phyloP scores from a whole-genome alignment of 2,113 vertebrate species.

The Propithecus coquereli region DNA sequence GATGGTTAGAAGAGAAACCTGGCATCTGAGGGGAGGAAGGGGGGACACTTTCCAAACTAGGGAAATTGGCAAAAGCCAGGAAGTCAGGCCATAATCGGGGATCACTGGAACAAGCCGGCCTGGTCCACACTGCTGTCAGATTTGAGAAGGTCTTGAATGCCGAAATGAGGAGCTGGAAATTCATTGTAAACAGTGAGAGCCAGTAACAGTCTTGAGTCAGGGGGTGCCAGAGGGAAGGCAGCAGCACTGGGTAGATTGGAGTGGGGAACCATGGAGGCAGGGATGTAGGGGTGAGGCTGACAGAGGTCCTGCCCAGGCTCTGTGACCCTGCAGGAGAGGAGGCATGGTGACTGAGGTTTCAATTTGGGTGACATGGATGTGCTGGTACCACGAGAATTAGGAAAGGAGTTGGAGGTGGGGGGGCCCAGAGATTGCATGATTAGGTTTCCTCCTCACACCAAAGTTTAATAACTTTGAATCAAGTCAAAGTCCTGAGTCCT shows the following conservation, averaged over 20 bases:
- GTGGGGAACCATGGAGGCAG: neutral
- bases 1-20: neutral
- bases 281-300: neutral
- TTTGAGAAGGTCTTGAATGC: neutral
- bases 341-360: neutral
- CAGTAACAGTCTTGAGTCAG: neutral
- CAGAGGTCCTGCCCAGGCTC: neutral
- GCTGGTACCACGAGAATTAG: neutral
- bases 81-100: neutral
- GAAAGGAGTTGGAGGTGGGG: neutral
- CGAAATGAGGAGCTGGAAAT: neutral
- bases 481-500: neutral
- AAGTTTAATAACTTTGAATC: neutral
- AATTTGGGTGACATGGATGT: neutral
- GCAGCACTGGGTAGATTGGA: neutral
- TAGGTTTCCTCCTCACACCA: neutral
- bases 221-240: neutral
- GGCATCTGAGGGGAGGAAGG: too few relatives aligned
- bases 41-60: neutral
- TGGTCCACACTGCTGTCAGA: neutral
- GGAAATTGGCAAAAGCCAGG: neutral
- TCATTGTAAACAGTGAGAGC: neutral
- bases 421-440: neutral
- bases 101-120: neutral
- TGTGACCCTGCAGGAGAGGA: neutral